Evolutionary conservation across 2,797 vertebrate genomes (phyloP).

Genomic region (Hippocampus kuda): DNA sequence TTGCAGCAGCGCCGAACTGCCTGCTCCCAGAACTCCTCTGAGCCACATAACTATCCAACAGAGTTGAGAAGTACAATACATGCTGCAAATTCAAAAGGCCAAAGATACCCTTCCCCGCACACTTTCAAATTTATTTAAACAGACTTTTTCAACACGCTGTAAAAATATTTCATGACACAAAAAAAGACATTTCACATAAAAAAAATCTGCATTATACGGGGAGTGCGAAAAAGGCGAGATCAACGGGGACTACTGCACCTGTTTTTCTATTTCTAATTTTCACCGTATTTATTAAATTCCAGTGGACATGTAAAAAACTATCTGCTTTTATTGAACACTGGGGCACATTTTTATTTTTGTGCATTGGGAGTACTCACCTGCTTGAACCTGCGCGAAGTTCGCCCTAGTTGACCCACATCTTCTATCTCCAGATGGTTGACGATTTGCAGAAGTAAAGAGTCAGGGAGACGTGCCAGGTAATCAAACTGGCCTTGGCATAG

Average conservation of each 20-base stretch:
- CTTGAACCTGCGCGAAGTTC: constrained; percentile 67
- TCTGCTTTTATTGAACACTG: background rate
- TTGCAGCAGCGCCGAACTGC: constrained; percentile 55
- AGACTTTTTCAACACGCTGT: background rate
- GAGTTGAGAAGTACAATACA: background rate
- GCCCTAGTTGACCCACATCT: constrained; percentile 69
- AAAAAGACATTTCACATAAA: too few relatives aligned
- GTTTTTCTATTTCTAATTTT: too few relatives aligned
- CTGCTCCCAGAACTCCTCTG: constrained; percentile 71
- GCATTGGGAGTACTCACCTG: constrained; percentile 57
- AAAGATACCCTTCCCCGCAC: too few relatives aligned
- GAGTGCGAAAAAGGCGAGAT: too few relatives aligned
- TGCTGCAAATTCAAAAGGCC: background rate
- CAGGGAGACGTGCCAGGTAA: constrained; percentile 74
- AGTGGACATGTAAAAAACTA: background rate
- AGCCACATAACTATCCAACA: constrained; percentile 63
- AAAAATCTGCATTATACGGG: too few relatives aligned
- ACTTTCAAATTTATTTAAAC: background rate
- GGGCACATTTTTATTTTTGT: background rate
- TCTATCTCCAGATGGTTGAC: constrained; percentile 75
- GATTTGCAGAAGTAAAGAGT: constrained; percentile 68
- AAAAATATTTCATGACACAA: too few relatives aligned
- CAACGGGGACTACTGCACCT: too few relatives aligned
- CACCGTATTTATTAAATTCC: background rate
- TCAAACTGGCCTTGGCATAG: constrained; percentile 72